Evolutionary conservation across 1,140 invertebrate species (phyloP).

Genomic region (Coboldia fuscipes): DNA sequence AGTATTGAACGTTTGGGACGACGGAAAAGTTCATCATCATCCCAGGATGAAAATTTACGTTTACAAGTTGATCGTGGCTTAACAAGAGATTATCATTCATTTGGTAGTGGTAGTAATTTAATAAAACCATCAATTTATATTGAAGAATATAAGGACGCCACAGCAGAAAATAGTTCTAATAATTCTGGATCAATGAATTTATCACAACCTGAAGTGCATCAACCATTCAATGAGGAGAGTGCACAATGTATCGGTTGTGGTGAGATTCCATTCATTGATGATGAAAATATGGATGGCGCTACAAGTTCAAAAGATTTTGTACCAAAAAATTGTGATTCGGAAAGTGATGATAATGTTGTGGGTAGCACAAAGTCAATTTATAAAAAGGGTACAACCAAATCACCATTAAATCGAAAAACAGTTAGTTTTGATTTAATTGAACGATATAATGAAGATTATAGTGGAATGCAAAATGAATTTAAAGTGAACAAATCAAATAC

Average conservation of each 20-base stretch:
- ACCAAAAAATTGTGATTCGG: background rate
- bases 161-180: conserved; percentile 4
- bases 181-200: conserved; percentile 12
- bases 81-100: conserved; percentile 1
- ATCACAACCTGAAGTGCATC: conserved; percentile 15
- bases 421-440: conserved; percentile 20
- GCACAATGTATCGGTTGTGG: conserved; percentile 15
- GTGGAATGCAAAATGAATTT: background rate
- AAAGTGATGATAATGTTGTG: background rate
- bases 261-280: conserved; percentile 20
- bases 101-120: background rate
- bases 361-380: conserved; percentile 6
- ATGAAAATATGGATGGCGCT: conserved; percentile 5
- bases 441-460: conserved; percentile 2
- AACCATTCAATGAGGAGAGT: conserved; percentile 18
- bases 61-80: background rate
- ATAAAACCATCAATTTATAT: conserved; percentile 18
- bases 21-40: conserved; percentile 1
- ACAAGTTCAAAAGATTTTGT: background rate
- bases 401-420: conserved; percentile 11
- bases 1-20: conserved; percentile 5
- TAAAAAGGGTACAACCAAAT: background rate
- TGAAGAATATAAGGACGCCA: conserved; percentile 17
- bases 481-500: conserved; percentile 1
- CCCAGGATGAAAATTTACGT: background rate